phyloP scores from a whole-genome alignment of 2,888 invertebrate genomes.

The Drosophila multiciliata region DNA sequence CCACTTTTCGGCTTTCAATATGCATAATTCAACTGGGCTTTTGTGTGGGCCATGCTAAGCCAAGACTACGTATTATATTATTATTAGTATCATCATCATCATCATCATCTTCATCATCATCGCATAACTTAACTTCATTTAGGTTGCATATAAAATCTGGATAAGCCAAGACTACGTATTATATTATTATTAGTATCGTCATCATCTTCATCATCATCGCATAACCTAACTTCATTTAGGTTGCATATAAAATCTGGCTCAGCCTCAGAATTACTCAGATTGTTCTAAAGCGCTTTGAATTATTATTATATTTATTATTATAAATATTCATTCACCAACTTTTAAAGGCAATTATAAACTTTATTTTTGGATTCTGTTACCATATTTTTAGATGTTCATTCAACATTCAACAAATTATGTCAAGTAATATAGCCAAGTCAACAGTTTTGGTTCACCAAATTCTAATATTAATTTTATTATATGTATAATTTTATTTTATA shows the following conservation, averaged over 20 bases:
- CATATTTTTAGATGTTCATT: too few species aligned
- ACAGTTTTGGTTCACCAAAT: too few species aligned
- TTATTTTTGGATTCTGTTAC: too few species aligned
- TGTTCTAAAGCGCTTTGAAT: background rate
- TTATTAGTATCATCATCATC: conserved; percentile 1
- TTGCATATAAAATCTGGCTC: background rate
- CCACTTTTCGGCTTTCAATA: conserved; percentile 25
- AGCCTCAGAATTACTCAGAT: background rate
- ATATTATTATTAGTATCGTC: conserved; percentile 5
- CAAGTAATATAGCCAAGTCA: too few species aligned
- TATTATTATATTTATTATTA: background rate
- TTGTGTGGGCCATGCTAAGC: conserved; percentile 1
- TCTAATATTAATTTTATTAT: too few species aligned
- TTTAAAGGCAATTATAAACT: background rate
- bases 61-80: conserved; percentile 3
- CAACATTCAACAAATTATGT: too few species aligned
- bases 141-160: background rate
- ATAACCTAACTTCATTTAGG: background rate
- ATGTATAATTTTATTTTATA: too few species aligned
- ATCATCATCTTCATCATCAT: conserved; percentile 2
- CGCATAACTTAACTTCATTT: conserved; percentile 1
- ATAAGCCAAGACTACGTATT: background rate
- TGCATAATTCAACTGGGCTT: conserved; percentile 26
- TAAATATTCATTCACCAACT: background rate
- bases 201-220: background rate